Percentiles rank a stretch among this genome's conserved stretches.
Evolutionary conservation across 2,797 vertebrate genomes (phyloP).

Genomic region (Pantherophis alleghaniensis): DNA sequence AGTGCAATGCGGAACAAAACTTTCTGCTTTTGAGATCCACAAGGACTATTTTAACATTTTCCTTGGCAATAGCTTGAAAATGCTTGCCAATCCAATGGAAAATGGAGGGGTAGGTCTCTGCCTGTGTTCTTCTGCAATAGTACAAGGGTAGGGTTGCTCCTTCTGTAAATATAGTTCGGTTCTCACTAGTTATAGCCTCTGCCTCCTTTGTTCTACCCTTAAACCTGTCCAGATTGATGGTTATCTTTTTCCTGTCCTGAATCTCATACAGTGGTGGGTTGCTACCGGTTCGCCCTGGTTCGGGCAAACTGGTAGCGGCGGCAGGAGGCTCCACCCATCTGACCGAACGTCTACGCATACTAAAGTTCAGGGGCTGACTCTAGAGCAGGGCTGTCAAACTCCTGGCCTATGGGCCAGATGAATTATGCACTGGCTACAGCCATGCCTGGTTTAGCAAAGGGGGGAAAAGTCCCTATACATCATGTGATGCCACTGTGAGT

Average conservation of each 20-base stretch:
- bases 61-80: not conserved
- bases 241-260: not conserved
- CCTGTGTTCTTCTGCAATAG: not conserved
- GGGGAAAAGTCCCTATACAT: fast-evolving
- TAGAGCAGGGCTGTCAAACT: not conserved
- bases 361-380: not conserved
- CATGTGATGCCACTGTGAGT: too few species aligned
- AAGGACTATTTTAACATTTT: not conserved
- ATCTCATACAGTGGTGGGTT: not conserved
- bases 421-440: too few species aligned
- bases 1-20: not conserved
- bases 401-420: too few species aligned
- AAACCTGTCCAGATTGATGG: not conserved
- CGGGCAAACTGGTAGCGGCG: too few species aligned
- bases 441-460: too few species aligned
- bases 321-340: too few species aligned
- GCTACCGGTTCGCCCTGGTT: too few species aligned
- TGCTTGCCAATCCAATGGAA: not conserved
- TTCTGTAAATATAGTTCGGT: not conserved
- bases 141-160: not conserved
- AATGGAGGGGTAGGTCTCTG: not conserved
- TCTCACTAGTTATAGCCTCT: not conserved
- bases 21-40: not conserved
- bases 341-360: not conserved
- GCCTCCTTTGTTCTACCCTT: not conserved